A percentile compares a stretch with the other conserved stretches of the same genome.
phyloP scores from a whole-genome alignment of 2,797 vertebrate genomes.

The Neostethus bicornis region DNA sequence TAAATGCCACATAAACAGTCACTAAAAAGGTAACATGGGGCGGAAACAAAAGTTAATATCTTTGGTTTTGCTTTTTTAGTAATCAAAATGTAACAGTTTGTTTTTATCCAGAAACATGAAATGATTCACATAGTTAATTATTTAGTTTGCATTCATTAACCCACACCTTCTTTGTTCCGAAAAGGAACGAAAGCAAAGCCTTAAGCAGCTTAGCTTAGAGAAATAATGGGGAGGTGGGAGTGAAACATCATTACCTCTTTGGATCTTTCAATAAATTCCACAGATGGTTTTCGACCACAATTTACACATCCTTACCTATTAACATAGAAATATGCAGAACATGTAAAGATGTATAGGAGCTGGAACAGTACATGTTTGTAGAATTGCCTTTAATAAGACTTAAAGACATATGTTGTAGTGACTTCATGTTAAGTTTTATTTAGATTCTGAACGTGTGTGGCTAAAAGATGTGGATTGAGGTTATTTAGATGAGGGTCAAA shows the following conservation, averaged over 20 bases:
- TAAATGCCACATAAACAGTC: too few relatives aligned
- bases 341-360: background rate
- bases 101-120: background rate
- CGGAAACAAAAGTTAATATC: background rate
- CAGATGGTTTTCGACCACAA: background rate
- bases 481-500: too few relatives aligned
- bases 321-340: background rate
- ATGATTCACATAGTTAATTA: background rate
- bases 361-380: background rate
- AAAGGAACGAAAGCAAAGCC: background rate
- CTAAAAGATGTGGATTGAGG: too few relatives aligned
- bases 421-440: background rate
- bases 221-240: background rate
- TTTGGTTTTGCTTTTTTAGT: background rate
- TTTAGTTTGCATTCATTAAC: background rate
- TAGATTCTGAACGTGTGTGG: background rate
- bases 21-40: background rate
- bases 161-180: background rate
- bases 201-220: background rate
- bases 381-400: background rate
- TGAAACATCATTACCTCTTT: background rate
- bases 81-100: background rate
- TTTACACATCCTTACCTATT: background rate
- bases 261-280: background rate
- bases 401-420: too few relatives aligned